phyloP scores from a whole-genome alignment of 2,113 vertebrate species.

The Saccopteryx bilineata region DNA sequence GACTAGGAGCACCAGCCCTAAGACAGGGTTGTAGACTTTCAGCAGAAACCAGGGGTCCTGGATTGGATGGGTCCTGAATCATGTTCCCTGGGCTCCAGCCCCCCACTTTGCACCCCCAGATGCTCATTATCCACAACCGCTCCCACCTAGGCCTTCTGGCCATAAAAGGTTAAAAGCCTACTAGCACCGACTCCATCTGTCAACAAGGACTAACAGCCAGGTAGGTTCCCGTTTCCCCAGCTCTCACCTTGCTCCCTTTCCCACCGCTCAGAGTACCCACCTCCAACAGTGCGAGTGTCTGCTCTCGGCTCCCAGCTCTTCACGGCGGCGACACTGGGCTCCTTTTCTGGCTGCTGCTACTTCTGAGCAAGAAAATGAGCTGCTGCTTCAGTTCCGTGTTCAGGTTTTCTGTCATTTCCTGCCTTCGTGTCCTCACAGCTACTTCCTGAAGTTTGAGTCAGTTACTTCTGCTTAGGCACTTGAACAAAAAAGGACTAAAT shows the following conservation, averaged over 20 bases:
- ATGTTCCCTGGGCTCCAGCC: background rate
- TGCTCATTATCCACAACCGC: background rate
- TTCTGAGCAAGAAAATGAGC: constrained; percentile 61
- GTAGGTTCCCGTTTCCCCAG: background rate
- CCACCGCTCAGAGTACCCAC: constrained; percentile 54
- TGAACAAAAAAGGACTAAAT: constrained; percentile 43
- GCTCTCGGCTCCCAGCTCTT: background rate
- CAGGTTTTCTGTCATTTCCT: constrained; percentile 84
- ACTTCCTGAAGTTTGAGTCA: constrained; percentile 84
- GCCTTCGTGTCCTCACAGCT: constrained; percentile 72
- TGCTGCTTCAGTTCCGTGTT: constrained; percentile 81
- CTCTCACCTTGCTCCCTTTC: background rate
- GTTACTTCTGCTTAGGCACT: constrained; percentile 76
- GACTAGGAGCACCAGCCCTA: background rate
- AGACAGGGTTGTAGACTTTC: background rate
- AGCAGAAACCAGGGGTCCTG: background rate
- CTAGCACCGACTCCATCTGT: background rate
- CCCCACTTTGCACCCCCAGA: background rate
- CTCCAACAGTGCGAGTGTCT: background rate
- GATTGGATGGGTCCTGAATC: background rate
- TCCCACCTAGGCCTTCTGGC: background rate
- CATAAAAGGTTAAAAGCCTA: background rate
- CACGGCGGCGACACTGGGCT: background rate
- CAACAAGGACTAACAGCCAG: background rate
- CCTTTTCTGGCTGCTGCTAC: constrained; percentile 39